These are phyloP conservation scores for Propithecus perrieri DNA, from an alignment of 2,797 vertebrate species.

Conservation along the genomic window DNA sequence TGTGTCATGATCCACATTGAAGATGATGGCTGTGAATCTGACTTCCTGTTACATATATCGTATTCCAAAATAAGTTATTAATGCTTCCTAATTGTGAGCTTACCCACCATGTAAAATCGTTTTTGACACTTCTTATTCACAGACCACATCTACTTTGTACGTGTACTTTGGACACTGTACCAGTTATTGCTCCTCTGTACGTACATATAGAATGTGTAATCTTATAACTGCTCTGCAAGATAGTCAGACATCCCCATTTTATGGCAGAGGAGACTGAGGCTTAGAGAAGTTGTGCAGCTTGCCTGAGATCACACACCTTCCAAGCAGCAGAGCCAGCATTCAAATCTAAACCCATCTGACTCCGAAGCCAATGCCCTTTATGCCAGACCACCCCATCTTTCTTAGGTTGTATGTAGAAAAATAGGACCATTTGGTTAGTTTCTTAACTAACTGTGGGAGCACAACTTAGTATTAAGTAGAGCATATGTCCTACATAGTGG, in stretches of 20 bases:
- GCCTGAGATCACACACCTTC: not conserved
- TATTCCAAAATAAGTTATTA: not conserved
- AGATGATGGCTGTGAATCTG: not conserved
- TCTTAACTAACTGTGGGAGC: not conserved
- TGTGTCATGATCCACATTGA: not conserved
- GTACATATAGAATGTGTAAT: not conserved
- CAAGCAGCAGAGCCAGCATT: not conserved
- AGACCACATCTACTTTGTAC: not conserved
- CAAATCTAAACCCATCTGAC: not conserved
- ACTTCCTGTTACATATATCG: not conserved
- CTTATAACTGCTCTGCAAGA: not conserved
- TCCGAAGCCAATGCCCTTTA: not conserved
- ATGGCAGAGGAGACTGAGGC: not conserved
- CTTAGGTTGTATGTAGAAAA: not conserved
- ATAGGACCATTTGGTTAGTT: not conserved
- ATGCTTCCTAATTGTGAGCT: not conserved
- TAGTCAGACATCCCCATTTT: not conserved
- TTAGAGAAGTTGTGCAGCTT: not conserved
- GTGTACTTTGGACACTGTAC: not conserved
- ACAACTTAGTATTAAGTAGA: not conserved
- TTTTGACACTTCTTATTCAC: not conserved
- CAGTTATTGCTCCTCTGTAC: not conserved
- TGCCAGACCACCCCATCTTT: not conserved
- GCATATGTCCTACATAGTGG: not conserved
- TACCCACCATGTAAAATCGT: not conserved